A percentile compares a stretch with the other conserved stretches of the same genome.
phyloP scores from a whole-genome alignment of 2,888 invertebrate genomes.

The Autographa gamma region DNA sequence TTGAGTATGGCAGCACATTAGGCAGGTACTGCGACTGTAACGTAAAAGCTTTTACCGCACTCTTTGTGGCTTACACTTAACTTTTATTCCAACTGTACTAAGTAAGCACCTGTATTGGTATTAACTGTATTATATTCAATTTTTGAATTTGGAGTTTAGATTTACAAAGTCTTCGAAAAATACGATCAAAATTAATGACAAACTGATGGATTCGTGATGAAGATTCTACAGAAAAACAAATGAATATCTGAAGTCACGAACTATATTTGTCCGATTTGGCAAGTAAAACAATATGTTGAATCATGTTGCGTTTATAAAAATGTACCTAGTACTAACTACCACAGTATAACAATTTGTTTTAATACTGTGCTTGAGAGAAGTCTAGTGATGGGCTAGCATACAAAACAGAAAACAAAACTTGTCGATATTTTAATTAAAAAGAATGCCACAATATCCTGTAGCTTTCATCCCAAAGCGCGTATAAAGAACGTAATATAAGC shows the following conservation, averaged over 20 bases:
- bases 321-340: too few relatives aligned
- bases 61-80: slow-evolving; percentile 61
- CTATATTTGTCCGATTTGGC: too few relatives aligned
- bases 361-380: neutral
- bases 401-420: neutral
- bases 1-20: slow-evolving; percentile 33
- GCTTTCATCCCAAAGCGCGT: neutral
- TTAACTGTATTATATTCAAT: neutral
- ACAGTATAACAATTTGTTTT: too few relatives aligned
- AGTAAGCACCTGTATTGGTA: neutral
- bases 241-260: neutral
- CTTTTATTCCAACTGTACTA: slow-evolving; percentile 53
- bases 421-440: slow-evolving; percentile 2
- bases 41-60: slow-evolving; percentile 58
- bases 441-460: neutral
- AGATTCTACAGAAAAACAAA: neutral
- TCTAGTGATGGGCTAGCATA: neutral
- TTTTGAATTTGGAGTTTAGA: neutral
- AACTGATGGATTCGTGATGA: neutral
- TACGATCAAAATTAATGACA: neutral
- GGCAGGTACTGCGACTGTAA: slow-evolving; percentile 52
- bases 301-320: too few relatives aligned
- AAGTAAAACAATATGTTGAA: too few relatives aligned
- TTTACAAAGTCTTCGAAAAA: neutral
- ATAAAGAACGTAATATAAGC: neutral